Conservation (phyloP, 37 sponge, comb jelly and placozoan species). For the Eunapius fragilis region DNA sequence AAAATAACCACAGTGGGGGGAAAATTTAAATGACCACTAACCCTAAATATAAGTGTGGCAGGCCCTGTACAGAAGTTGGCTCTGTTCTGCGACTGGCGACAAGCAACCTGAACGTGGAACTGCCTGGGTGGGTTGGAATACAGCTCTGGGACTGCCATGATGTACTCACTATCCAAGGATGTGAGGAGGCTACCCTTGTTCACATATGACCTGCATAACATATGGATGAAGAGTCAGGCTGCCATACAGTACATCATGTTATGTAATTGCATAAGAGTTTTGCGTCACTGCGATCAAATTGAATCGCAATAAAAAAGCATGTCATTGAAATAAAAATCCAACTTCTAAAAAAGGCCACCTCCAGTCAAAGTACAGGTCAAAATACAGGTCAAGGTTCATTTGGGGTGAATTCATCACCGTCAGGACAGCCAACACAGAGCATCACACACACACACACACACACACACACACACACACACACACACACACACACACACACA, state of each 20-base stretch:
- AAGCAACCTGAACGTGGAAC: constrained; percentile 69
- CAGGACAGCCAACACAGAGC: too few relatives aligned
- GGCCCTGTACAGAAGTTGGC: constrained; percentile 40
- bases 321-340: too few relatives aligned
- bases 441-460: constrained; percentile 14
- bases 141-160: constrained; percentile 38
- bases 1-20: too few relatives aligned
- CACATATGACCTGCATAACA: constrained; percentile 25
- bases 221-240: neutral
- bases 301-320: too few relatives aligned
- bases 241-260: neutral
- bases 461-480: constrained; percentile 20
- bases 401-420: too few relatives aligned
- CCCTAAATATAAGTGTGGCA: constrained; percentile 75
- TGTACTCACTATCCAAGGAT: constrained; percentile 50
- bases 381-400: too few relatives aligned
- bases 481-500: constrained; percentile 24
- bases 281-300: too few relatives aligned
- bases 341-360: too few relatives aligned
- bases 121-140: constrained; percentile 68
- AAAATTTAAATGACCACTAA: constrained; percentile 14
- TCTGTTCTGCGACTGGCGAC: constrained; percentile 25
- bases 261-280: neutral
- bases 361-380: too few relatives aligned
- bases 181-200: constrained; percentile 16